Percentiles rank a stretch among this genome's conserved stretches.
Conservation (phyloP, 2,888 invertebrate genomes). For the Leuctra nigra region DNA sequence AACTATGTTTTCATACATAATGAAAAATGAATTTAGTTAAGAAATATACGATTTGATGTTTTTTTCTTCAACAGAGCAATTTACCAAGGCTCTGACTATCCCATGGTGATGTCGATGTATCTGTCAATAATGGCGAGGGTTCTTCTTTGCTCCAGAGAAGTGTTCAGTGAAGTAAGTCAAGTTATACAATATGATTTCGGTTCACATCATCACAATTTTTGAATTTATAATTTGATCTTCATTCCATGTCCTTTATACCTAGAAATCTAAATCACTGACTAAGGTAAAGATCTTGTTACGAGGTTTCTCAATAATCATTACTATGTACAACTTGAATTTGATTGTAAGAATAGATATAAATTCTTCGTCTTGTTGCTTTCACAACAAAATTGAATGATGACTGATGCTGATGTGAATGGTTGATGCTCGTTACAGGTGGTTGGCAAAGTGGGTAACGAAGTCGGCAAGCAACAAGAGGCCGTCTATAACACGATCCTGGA, state of each 20-base stretch:
- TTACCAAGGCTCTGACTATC: slow-evolving; percentile 60
- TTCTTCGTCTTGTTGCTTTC: slow-evolving; percentile 4
- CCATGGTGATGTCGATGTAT: slow-evolving; percentile 68
- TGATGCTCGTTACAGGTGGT: slow-evolving; percentile 29
- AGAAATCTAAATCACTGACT: too few species aligned
- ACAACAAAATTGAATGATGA: not conserved
- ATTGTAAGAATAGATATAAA: not conserved
- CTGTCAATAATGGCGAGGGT: slow-evolving; percentile 72
- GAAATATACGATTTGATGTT: slow-evolving; percentile 19
- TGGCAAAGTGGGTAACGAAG: slow-evolving; percentile 32
- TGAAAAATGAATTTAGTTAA: not conserved
- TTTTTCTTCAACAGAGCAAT: too few species aligned
- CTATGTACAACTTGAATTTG: not conserved
- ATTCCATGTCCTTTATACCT: too few species aligned
- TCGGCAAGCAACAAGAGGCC: slow-evolving; percentile 42
- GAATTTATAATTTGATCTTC: too few species aligned
- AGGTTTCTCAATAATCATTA: not conserved
- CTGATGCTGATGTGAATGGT: not conserved
- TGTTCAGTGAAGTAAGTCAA: slow-evolving; percentile 53
- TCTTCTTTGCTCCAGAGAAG: slow-evolving; percentile 59
- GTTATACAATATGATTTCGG: too few species aligned
- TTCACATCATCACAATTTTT: too few species aligned
- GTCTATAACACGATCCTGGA: slow-evolving; percentile 65
- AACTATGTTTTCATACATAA: too few species aligned
- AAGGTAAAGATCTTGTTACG: too few species aligned